Evolutionary conservation across 2,888 invertebrate species (phyloP), one percentile per base, ranked within the genome.

Genomic region (Campoletis raptor): DNA sequence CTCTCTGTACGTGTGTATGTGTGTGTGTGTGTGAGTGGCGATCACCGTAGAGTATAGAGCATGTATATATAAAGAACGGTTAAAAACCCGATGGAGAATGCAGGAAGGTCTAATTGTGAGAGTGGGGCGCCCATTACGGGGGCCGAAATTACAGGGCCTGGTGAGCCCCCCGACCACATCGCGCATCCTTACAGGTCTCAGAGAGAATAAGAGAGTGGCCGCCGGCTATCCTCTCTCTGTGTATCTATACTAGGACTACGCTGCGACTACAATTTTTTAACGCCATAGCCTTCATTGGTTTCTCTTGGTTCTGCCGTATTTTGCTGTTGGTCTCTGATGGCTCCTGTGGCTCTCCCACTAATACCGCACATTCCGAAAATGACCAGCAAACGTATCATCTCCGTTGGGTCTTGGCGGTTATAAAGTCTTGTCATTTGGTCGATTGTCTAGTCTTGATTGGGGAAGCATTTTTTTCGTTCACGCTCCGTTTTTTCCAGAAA

Each of bases 71-170:
- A 77, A 48, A 72, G 85, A 85, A 90, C 87, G 88, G 90, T 88
- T 87, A 86, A 88, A 89, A 86, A 85, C 87, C 87, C 85, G 85
- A 89, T 87, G 88, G 88, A 90, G 89, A 92, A 90, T 90, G 90
- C 91, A 90, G 92, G 90, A 91, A 92, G 92, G 92, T 92, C 93
- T 93, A 92, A 93, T 93, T 93, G 93, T 91, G 91, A 91, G 90
- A 92, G 89, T 90, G 89, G 89, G 89, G 89, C 88, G 89, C 89
- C 92, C 91, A 93, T 93, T 93, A 93, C 90, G 86, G 89, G 89
- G 87, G 86, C 90, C 90, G 88, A 94, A 94, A 94, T 94, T 94
- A 94, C 92, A 93, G 93, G 93, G 92, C 91, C 91, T 89, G 79
- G 87, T 83, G 48, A 73, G 45, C 85, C 89, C 87, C 87, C 52